These are phyloP conservation scores for Tinea trinotella DNA, from an alignment of 2,888 invertebrate species.

Conservation along the genomic window DNA sequence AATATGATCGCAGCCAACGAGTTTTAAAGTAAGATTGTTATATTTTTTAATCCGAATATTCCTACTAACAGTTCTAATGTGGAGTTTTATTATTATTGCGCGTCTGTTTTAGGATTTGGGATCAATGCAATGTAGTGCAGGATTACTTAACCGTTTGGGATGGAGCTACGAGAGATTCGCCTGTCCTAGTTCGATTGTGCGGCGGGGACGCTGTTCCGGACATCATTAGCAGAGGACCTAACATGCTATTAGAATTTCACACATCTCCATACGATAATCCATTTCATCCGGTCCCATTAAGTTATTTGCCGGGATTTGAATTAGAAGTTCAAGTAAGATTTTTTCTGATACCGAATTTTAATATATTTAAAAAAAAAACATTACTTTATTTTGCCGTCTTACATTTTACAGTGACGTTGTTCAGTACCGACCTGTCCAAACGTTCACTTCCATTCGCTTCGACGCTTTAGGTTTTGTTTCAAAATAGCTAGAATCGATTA, in stretches of 20 bases:
- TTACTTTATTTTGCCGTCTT: not conserved
- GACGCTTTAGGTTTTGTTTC: not conserved
- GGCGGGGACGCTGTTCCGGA: constrained; percentile 87
- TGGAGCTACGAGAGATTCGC: constrained; percentile 79
- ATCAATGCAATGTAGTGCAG: constrained; percentile 86
- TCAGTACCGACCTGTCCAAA: not conserved
- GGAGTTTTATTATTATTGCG: not conserved
- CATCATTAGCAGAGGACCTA: constrained; percentile 82
- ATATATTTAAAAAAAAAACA: not conserved
- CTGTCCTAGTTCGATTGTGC: constrained; percentile 83
- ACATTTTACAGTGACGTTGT: not conserved
- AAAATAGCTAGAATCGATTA: not conserved
- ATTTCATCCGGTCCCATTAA: constrained; percentile 83
- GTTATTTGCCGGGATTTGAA: constrained; percentile 86
- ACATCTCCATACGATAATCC: constrained; percentile 87
- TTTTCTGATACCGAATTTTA: too few species aligned
- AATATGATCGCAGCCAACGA: constrained; percentile 82
- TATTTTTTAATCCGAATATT: not conserved
- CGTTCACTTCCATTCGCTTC: not conserved
- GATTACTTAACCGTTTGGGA: constrained; percentile 88
- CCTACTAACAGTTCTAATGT: not conserved
- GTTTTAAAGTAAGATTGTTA: constrained; percentile 74
- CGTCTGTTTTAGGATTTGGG: constrained; percentile 79
- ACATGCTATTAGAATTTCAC: constrained; percentile 85
- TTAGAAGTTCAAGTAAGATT: constrained; percentile 80